Evolutionary conservation across 2,888 invertebrate genomes (phyloP).

Genomic region (Stegana nigrithorax): DNA sequence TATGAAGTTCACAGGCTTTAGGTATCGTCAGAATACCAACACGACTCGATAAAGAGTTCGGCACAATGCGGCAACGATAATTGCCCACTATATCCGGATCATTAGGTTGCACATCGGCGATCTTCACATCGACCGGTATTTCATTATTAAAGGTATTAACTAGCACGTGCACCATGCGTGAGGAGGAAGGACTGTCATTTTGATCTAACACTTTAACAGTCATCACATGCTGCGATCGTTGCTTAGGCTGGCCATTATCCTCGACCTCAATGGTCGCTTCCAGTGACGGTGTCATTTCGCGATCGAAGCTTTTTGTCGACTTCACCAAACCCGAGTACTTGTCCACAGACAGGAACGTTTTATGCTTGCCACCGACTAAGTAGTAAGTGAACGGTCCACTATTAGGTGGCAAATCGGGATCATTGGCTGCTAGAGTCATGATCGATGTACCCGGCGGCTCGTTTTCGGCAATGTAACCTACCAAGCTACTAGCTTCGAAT

Average conservation of each 20-base stretch:
- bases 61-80: conserved; percentile 86
- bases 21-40: conserved; percentile 78
- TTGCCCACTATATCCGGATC: conserved; percentile 92
- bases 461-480: conserved; percentile 87
- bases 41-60: conserved; percentile 68
- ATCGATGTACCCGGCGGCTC: conserved; percentile 86
- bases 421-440: conserved; percentile 86
- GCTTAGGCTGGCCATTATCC: conserved; percentile 86
- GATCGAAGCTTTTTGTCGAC: conserved; percentile 83
- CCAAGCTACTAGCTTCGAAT: conserved; percentile 78
- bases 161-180: conserved; percentile 84
- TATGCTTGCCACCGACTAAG: conserved; percentile 82
- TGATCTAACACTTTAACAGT: conserved; percentile 83
- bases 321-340: conserved; percentile 83
- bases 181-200: conserved; percentile 90
- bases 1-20: conserved; percentile 82
- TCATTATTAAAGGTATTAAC: conserved; percentile 82
- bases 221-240: conserved; percentile 84
- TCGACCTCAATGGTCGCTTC: conserved; percentile 85
- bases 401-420: conserved; percentile 90
- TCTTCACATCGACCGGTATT: conserved; percentile 79
- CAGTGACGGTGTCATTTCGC: conserved; percentile 82
- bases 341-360: conserved; percentile 81
- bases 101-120: conserved; percentile 92
- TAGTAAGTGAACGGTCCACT: conserved; percentile 89